A percentile compares a stretch with the other conserved stretches of the same genome.
Evolutionary conservation across 2,888 invertebrate genomes (phyloP).

Genomic region (Mythimna vitellina): DNA sequence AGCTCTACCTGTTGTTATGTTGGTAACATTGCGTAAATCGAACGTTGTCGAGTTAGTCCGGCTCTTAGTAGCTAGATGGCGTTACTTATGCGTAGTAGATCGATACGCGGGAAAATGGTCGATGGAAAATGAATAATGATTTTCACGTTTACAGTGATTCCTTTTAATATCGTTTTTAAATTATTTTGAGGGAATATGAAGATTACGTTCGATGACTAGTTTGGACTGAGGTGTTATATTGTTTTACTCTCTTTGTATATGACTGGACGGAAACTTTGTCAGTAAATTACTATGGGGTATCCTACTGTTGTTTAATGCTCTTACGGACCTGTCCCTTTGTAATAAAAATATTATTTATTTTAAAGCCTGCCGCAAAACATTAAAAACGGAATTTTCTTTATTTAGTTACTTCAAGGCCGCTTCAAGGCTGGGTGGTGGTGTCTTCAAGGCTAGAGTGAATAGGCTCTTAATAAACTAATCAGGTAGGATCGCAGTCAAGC

Average conservation of each 20-base stretch:
- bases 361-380: neutral
- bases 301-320: neutral
- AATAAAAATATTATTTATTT: too few species aligned
- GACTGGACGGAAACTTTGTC: neutral
- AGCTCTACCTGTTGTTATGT: slow-evolving; percentile 59
- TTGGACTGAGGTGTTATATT: neutral
- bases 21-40: slow-evolving; percentile 30
- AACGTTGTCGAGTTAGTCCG: slow-evolving; percentile 27
- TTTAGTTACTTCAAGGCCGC: neutral
- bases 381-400: too few species aligned
- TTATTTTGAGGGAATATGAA: too few species aligned
- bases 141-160: slow-evolving; percentile 4
- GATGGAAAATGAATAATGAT: neutral
- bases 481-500: too few species aligned
- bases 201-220: neutral
- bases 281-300: neutral
- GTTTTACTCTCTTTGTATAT: neutral
- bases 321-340: neutral
- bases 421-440: too few species aligned
- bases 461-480: too few species aligned
- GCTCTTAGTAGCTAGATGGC: slow-evolving; percentile 52
- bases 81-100: slow-evolving; percentile 25
- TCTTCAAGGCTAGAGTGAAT: too few species aligned
- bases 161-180: neutral
- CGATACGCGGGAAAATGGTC: slow-evolving; percentile 7